These are phyloP conservation scores for Pipistrellus pipistrellus DNA, from an alignment of 2,797 vertebrate genomes.

Conservation along the genomic window DNA sequence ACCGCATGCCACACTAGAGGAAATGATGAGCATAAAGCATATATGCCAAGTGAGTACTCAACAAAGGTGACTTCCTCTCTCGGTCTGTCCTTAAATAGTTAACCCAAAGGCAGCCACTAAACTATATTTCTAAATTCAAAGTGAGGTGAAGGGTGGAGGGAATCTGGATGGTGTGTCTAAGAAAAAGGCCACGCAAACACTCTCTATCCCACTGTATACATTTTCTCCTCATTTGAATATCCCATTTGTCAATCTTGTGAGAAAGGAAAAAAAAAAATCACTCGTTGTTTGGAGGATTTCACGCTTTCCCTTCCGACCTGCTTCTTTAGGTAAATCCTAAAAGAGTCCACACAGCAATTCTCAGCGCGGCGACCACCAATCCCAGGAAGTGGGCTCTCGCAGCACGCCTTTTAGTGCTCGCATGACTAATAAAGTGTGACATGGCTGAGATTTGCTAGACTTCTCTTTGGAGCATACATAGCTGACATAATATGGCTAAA, in stretches of 20 bases:
- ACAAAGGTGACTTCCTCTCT: neutral
- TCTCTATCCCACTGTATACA: conserved; percentile 41
- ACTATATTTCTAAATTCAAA: conserved; percentile 76
- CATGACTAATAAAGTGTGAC: conserved; percentile 92
- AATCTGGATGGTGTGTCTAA: neutral
- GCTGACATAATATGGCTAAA: conserved; percentile 90
- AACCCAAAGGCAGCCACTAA: conserved; percentile 65
- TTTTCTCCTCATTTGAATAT: conserved; percentile 84
- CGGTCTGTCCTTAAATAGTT: neutral
- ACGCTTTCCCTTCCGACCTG: conserved; percentile 78
- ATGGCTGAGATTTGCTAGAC: conserved; percentile 88
- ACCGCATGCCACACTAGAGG: neutral
- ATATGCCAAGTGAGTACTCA: neutral
- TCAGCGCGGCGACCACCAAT: conserved; percentile 83
- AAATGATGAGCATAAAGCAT: neutral
- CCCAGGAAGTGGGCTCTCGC: conserved; percentile 82
- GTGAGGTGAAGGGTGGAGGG: neutral
- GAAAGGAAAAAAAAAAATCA: conserved; percentile 64
- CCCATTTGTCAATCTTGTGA: conserved; percentile 81
- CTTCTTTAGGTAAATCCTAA: conserved; percentile 87
- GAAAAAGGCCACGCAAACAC: conserved; percentile 8
- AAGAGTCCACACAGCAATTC: conserved; percentile 85
- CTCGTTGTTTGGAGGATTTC: conserved; percentile 85
- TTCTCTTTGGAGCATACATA: conserved; percentile 88
- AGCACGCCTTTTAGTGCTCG: conserved; percentile 87